Evolutionary conservation across 1,140 invertebrate species (phyloP).

Genomic region (Eupristina koningsbergeri): DNA sequence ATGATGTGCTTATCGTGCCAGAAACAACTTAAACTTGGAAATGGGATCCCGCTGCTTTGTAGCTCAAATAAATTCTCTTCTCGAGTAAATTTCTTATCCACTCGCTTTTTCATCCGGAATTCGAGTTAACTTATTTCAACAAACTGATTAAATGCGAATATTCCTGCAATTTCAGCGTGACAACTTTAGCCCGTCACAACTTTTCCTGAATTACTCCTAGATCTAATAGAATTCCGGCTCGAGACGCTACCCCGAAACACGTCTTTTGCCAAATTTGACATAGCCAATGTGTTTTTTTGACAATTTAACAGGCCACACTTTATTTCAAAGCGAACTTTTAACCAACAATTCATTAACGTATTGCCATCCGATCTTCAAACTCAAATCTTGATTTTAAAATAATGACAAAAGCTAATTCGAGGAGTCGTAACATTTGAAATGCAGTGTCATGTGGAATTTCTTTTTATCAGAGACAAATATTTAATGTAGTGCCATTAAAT

Average conservation of each 20-base stretch:
- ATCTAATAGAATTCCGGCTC: background rate
- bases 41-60: background rate
- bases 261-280: background rate
- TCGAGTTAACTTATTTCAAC: background rate
- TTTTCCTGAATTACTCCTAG: background rate
- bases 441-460: background rate
- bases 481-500: background rate
- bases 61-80: background rate
- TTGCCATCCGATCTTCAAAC: no score
- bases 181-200: background rate
- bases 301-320: no score
- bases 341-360: background rate
- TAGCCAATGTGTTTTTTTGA: no score
- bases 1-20: background rate
- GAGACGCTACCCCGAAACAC: background rate
- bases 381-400: no score
- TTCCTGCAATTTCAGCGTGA: background rate
- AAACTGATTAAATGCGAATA: slow-evolving; percentile 3
- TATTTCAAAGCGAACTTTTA: background rate
- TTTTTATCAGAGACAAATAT: background rate
- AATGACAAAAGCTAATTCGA: background rate
- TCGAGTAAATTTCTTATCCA: background rate
- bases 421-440: background rate
- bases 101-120: background rate
- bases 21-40: background rate